Evolutionary conservation across 2,888 invertebrate species (phyloP).

Genomic region (Meandrusa payeni): DNA sequence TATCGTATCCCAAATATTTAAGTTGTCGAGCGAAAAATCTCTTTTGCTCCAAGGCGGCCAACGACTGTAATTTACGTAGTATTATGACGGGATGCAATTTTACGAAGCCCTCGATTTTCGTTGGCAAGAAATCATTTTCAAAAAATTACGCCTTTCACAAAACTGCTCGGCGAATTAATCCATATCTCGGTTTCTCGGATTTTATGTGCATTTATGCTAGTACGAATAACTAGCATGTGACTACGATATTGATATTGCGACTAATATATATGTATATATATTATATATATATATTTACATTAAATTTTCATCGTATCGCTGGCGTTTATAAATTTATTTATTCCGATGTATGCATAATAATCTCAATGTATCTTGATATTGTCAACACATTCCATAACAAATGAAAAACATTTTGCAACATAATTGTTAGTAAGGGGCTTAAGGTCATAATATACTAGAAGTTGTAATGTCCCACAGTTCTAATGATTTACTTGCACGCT

Average conservation of each 20-base stretch:
- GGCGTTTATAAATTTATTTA: too few relatives aligned
- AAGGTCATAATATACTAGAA: too few relatives aligned
- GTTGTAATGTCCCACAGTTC: too few relatives aligned
- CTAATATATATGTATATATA: not conserved
- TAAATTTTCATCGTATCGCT: too few relatives aligned
- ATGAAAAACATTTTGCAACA: too few relatives aligned
- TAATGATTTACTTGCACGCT: too few relatives aligned
- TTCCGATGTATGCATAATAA: too few relatives aligned
- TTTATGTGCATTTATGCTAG: conserved; percentile 14
- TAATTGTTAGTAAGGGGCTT: too few relatives aligned
- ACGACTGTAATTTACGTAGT: conserved; percentile 55
- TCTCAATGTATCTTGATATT: too few relatives aligned
- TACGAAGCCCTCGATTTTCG: conserved; percentile 41
- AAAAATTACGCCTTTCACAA: conserved; percentile 56
- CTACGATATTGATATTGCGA: not conserved
- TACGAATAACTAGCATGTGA: conserved; percentile 21
- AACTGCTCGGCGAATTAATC: conserved; percentile 52
- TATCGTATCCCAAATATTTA: conserved; percentile 16
- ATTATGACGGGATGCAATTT: conserved; percentile 47
- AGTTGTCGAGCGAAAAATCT: conserved; percentile 27
- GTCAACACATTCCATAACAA: too few relatives aligned
- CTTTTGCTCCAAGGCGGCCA: conserved; percentile 45
- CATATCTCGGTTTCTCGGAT: conserved; percentile 36
- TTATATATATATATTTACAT: too few relatives aligned
- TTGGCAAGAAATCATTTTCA: conserved; percentile 47